phyloP scores from a whole-genome alignment of 2,888 invertebrate species.

The Poecilobothrus nobilitatus region DNA sequence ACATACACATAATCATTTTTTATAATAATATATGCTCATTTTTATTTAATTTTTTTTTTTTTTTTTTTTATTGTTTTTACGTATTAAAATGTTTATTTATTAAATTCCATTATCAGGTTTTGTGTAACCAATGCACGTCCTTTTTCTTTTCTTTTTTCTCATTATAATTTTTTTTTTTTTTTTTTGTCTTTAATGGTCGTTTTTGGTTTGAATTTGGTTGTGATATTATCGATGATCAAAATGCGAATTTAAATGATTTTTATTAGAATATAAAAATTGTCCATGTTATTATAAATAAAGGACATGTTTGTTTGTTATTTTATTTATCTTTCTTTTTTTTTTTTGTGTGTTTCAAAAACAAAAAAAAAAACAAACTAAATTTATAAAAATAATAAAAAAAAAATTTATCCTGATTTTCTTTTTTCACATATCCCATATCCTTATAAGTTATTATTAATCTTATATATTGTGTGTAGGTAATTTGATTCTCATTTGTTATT shows the following conservation, averaged over 20 bases:
- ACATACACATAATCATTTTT: too few relatives aligned
- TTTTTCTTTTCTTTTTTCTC: neutral
- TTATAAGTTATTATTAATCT: neutral
- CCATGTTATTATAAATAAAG: neutral
- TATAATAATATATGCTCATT: too few relatives aligned
- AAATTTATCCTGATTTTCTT: neutral
- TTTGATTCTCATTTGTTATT: neutral
- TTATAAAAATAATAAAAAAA: too few relatives aligned
- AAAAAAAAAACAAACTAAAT: neutral
- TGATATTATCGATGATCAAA: neutral
- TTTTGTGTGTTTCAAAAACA: too few relatives aligned
- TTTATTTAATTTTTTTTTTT: too few relatives aligned
- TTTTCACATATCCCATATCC: neutral
- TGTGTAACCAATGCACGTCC: conserved; percentile 3
- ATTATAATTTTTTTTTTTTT: too few relatives aligned
- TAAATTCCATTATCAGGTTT: neutral
- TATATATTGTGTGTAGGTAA: neutral
- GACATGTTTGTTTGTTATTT: neutral
- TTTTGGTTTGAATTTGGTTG: too few relatives aligned
- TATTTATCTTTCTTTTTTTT: too few relatives aligned
- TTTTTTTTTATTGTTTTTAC: too few relatives aligned
- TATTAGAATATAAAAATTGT: conserved; percentile 1
- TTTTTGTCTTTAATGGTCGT: too few relatives aligned
- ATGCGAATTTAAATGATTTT: neutral
- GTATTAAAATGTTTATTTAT: neutral